phyloP scores from a whole-genome alignment of 2,797 vertebrate genomes.

The Momotus momota region DNA sequence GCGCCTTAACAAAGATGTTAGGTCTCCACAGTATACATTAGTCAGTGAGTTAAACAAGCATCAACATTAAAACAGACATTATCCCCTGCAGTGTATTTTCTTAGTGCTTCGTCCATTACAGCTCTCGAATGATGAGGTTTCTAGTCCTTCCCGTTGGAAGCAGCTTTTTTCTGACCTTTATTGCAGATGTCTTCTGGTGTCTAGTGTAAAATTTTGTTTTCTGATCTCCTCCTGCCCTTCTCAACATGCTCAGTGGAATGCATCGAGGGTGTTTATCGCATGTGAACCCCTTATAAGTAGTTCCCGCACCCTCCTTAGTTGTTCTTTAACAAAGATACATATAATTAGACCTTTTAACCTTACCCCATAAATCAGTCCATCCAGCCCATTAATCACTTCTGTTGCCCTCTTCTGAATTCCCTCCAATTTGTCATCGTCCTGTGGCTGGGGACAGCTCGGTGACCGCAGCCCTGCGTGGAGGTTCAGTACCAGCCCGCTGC shows the following conservation, averaged over 20 bases:
- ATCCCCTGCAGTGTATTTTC: conserved; percentile 66
- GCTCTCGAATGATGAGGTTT: conserved; percentile 16
- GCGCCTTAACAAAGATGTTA: conserved; percentile 23
- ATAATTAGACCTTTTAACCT: conserved; percentile 58
- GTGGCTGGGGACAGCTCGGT: neutral
- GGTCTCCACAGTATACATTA: conserved; percentile 47
- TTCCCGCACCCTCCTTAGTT: conserved; percentile 10
- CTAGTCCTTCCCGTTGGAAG: conserved; percentile 20
- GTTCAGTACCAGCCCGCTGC: neutral
- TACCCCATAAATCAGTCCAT: conserved; percentile 54
- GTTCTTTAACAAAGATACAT: conserved; percentile 56
- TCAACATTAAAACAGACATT: conserved; percentile 59
- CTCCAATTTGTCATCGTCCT: conserved; percentile 45
- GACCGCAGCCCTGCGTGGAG: neutral
- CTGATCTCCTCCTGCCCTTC: neutral
- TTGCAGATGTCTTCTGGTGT: neutral
- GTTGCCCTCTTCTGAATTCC: conserved; percentile 33
- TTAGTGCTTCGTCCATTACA: conserved; percentile 55
- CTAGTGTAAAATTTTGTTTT: neutral
- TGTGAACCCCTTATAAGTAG: neutral
- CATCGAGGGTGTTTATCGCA: neutral
- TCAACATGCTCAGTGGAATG: neutral
- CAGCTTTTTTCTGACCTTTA: neutral
- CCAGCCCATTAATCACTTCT: conserved; percentile 60
- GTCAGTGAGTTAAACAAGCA: conserved; percentile 64